Percentiles rank a stretch among this genome's conserved stretches.
Conservation (phyloP, 1,140 invertebrate species). For the Drosophila ambigua region DNA sequence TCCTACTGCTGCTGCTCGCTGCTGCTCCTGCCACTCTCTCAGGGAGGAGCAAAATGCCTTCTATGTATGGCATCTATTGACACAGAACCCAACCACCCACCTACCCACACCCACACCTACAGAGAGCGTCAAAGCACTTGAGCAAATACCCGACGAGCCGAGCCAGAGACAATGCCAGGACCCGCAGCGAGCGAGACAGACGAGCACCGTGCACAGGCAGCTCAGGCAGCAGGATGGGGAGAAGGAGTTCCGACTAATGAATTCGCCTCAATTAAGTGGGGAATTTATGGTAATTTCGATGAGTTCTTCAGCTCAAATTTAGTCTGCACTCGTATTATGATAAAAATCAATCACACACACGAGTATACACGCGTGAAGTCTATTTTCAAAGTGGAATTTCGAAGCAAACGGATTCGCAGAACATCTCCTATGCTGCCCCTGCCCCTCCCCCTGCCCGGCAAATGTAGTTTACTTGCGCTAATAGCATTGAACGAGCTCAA, state of each 20-base stretch:
- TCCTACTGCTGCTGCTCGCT: neutral
- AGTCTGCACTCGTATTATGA: no score
- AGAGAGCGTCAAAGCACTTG: conserved; percentile 61
- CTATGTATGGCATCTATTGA: conserved; percentile 76
- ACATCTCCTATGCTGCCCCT: neutral
- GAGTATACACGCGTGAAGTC: no score
- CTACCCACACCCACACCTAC: conserved; percentile 8
- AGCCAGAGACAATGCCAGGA: conserved; percentile 56
- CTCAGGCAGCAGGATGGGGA: neutral
- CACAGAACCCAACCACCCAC: conserved; percentile 51
- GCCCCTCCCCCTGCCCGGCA: conserved; percentile 13
- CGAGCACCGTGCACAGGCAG: neutral
- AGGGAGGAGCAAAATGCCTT: conserved; percentile 37
- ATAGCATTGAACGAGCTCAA: conserved; percentile 67
- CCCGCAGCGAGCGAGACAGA: conserved; percentile 10
- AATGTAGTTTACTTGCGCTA: conserved; percentile 69
- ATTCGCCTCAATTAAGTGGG: conserved; percentile 41
- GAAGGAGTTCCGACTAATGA: conserved; percentile 26
- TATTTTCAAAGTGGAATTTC: neutral
- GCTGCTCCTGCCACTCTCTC: neutral
- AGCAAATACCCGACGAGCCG: conserved; percentile 58
- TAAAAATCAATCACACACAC: no score
- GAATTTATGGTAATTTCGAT: conserved; percentile 36
- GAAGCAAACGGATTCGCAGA: neutral
- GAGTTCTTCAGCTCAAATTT: neutral